Conservation (phyloP, 2,888 invertebrate genomes). For the Chydorus sphaericus region DNA sequence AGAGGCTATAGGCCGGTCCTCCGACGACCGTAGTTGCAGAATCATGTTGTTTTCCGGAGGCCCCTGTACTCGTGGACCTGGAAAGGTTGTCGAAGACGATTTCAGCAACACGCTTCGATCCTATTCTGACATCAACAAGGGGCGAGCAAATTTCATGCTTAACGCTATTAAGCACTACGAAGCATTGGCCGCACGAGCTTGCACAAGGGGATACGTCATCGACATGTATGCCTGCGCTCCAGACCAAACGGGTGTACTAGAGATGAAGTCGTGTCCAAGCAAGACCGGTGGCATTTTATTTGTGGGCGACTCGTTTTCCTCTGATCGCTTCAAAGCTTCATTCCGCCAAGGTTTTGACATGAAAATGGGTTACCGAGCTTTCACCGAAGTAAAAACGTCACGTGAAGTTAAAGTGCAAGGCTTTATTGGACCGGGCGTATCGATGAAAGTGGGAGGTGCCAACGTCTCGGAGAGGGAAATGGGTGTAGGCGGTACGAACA, state of each 20-base stretch:
- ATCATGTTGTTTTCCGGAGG: slow-evolving; percentile 96
- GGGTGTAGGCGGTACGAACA: slow-evolving; percentile 91
- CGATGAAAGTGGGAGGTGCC: slow-evolving; percentile 77
- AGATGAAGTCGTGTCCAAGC: slow-evolving; percentile 96
- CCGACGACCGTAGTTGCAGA: slow-evolving; percentile 88
- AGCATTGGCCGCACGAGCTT: slow-evolving; percentile 70
- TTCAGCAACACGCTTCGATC: slow-evolving; percentile 91
- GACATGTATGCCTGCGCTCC: slow-evolving; percentile 96
- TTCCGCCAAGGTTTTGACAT: slow-evolving; percentile 91
- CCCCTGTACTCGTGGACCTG: slow-evolving; percentile 94
- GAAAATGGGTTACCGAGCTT: slow-evolving; percentile 97
- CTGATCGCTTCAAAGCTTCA: slow-evolving; percentile 95
- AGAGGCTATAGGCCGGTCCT: too few species aligned
- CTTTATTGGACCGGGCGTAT: slow-evolving; percentile 91
- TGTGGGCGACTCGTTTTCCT: slow-evolving; percentile 98
- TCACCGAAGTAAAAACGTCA: slow-evolving; percentile 90
- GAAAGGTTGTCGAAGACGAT: slow-evolving; percentile 93
- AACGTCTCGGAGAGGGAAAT: slow-evolving; percentile 93
- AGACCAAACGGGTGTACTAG: slow-evolving; percentile 94
- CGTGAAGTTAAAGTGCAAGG: slow-evolving; percentile 76
- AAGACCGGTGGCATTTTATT: slow-evolving; percentile 97
- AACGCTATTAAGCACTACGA: slow-evolving; percentile 94
- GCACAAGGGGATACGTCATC: slow-evolving; percentile 90
- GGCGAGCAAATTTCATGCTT: slow-evolving; percentile 94
- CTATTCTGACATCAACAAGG: slow-evolving; percentile 97